phyloP scores from a whole-genome alignment of 2,113 vertebrate species.

The Crypturellus undulatus region DNA sequence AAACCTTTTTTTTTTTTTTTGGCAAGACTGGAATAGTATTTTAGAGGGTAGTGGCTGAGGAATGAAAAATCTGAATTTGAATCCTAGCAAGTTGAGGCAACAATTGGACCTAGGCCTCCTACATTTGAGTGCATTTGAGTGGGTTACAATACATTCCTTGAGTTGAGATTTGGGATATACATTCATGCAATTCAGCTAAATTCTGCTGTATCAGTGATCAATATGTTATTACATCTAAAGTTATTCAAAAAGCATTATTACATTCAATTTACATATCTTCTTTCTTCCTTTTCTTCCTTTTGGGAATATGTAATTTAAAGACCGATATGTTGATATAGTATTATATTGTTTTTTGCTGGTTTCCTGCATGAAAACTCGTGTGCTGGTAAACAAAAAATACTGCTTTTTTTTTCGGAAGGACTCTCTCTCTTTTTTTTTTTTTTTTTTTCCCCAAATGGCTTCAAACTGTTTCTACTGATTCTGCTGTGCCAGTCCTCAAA shows the following conservation, averaged over 20 bases:
- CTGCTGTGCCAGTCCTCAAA: neutral
- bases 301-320: neutral
- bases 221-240: neutral
- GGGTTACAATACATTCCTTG: neutral
- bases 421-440: rapidly evolving
- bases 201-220: neutral
- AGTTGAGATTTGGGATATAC: neutral
- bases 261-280: neutral
- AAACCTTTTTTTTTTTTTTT: neutral
- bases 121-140: neutral
- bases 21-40: neutral
- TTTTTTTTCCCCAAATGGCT: neutral
- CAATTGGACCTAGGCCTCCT: conserved; percentile 14
- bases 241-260: neutral
- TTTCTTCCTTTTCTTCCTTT: neutral
- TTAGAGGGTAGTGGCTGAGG: neutral
- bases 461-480: neutral
- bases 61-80: conserved; percentile 8
- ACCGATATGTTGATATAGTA: neutral
- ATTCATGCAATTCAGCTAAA: neutral
- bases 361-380: neutral
- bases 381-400: neutral
- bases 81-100: neutral
- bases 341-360: neutral
- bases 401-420: neutral